These are phyloP conservation scores for Orussus abietinus DNA, from an alignment of 1,140 invertebrate species.

Conservation along the genomic window DNA sequence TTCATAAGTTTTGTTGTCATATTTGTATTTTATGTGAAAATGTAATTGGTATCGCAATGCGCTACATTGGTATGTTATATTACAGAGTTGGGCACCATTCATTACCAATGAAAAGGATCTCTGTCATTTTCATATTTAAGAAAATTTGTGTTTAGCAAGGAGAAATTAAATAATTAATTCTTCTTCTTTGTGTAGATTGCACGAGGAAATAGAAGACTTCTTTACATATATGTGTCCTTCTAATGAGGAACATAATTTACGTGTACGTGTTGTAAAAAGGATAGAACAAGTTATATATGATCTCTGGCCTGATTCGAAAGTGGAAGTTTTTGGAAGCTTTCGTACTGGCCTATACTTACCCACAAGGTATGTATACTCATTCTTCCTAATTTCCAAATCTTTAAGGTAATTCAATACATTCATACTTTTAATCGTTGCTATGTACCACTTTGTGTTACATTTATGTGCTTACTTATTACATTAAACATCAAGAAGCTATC, in stretches of 20 bases:
- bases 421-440: too few relatives aligned
- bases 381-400: not conserved
- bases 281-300: conserved; percentile 82
- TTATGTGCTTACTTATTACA: too few relatives aligned
- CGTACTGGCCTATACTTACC: conserved; percentile 92
- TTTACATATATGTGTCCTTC: conserved; percentile 91
- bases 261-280: conserved; percentile 80
- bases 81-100: too few relatives aligned
- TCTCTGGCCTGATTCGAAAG: conserved; percentile 86
- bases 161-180: not conserved
- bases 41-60: too few relatives aligned
- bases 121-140: too few relatives aligned
- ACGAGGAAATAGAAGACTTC: conserved; percentile 97
- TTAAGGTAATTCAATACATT: too few relatives aligned
- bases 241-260: conserved; percentile 80
- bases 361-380: conserved; percentile 62
- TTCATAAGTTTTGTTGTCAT: too few relatives aligned
- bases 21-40: too few relatives aligned
- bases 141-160: not conserved
- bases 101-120: too few relatives aligned
- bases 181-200: conserved; percentile 63
- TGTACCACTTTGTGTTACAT: too few relatives aligned
- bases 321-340: conserved; percentile 95
- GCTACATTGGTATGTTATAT: too few relatives aligned
- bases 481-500: too few relatives aligned